phyloP scores from a whole-genome alignment of 1,140 invertebrate genomes.

The Neodiprion virginianus region DNA sequence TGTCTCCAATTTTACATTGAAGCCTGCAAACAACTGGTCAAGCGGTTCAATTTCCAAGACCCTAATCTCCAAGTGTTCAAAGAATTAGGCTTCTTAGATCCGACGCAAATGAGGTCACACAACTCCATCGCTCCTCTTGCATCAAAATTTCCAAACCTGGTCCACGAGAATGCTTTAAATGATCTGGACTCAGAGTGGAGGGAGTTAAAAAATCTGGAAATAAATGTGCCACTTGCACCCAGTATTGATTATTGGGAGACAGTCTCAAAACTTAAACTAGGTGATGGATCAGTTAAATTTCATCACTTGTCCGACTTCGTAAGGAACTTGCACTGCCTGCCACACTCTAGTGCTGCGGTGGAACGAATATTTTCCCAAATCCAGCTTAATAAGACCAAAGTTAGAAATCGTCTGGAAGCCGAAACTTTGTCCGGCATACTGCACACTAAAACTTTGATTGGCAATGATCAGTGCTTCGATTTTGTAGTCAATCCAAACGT shows the following conservation, averaged over 20 bases:
- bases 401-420: slow-evolving; percentile 12
- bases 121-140: not conserved
- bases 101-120: not conserved
- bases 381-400: slow-evolving; percentile 15
- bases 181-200: not conserved
- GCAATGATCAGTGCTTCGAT: slow-evolving; percentile 14
- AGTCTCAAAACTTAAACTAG: not conserved
- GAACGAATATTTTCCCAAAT: slow-evolving; percentile 18
- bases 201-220: not conserved
- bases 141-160: not conserved
- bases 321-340: not conserved
- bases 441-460: slow-evolving; percentile 16
- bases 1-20: slow-evolving; percentile 29
- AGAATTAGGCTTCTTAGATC: not conserved
- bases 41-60: slow-evolving; percentile 17
- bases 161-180: not conserved
- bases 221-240: not conserved
- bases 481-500: not conserved
- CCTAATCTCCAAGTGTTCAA: not conserved
- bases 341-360: slow-evolving; percentile 16
- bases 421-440: slow-evolving; percentile 15
- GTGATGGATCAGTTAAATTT: not conserved
- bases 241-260: not conserved
- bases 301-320: not conserved
- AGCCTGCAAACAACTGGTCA: slow-evolving; percentile 22